Conservation (phyloP, 2,888 invertebrate species). For the Tachina fera region DNA sequence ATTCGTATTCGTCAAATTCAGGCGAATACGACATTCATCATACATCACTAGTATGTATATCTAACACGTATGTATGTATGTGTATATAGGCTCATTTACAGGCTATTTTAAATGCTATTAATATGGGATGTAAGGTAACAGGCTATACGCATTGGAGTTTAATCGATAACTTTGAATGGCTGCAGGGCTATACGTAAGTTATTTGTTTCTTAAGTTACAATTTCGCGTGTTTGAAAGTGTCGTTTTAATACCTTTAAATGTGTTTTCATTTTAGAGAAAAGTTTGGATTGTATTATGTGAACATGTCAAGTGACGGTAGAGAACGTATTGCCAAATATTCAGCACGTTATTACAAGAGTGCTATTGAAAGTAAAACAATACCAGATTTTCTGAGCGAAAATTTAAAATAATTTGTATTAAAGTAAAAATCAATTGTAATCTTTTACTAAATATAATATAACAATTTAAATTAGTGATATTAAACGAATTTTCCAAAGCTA, state of each 20-base stretch:
- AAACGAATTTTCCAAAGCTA: no score
- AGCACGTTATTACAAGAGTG: constrained; percentile 74
- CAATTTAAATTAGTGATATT: no score
- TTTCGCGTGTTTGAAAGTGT: constrained; percentile 52
- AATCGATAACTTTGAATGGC: constrained; percentile 80
- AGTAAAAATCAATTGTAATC: background rate
- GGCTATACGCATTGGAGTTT: constrained; percentile 78
- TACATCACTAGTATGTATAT: no score
- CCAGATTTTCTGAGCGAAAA: constrained; percentile 41
- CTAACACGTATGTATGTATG: background rate
- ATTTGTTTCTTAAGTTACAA: constrained; percentile 3
- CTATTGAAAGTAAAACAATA: constrained; percentile 72
- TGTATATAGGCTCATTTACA: constrained; percentile 61
- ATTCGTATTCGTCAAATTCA: no score
- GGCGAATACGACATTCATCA: no score
- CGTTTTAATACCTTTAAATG: constrained; percentile 47
- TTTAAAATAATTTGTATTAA: constrained; percentile 2
- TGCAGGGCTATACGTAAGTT: constrained; percentile 77
- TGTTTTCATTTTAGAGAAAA: constrained; percentile 81
- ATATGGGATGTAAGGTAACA: constrained; percentile 77
- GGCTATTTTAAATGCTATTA: constrained; percentile 76
- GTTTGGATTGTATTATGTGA: constrained; percentile 88
- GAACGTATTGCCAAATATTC: constrained; percentile 87
- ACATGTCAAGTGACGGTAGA: constrained; percentile 85
- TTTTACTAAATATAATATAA: no score